phyloP scores from a whole-genome alignment of 1,140 invertebrate species.

The Leptinotarsa lineolata region DNA sequence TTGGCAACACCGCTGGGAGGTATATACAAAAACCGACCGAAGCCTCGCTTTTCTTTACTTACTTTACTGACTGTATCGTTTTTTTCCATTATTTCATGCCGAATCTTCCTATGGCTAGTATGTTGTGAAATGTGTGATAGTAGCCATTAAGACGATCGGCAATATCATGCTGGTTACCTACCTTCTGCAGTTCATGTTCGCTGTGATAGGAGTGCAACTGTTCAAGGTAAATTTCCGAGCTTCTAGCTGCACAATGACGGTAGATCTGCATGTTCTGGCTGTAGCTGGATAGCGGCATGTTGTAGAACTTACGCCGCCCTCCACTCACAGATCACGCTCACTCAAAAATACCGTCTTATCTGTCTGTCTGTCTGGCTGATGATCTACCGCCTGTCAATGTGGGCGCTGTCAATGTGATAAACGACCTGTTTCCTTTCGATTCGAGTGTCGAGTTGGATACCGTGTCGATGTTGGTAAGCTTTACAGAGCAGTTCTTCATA shows the following conservation, averaged over 20 bases:
- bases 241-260: conserved; percentile 48
- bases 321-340: conserved; percentile 46
- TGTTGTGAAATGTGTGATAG: conserved; percentile 98
- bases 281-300: conserved; percentile 46
- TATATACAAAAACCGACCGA: conserved; percentile 36
- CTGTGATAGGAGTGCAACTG: conserved; percentile 99
- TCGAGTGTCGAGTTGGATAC: conserved; percentile 8
- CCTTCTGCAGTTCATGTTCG: conserved; percentile 99
- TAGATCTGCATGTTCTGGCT: conserved; percentile 54
- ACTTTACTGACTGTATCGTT: conserved; percentile 50
- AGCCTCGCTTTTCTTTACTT: conserved; percentile 34
- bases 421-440: conserved; percentile 9
- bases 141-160: conserved; percentile 98
- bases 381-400: conserved; percentile 45
- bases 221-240: conserved; percentile 85
- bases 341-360: conserved; percentile 23
- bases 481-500: conserved; percentile 28
- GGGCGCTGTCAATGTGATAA: conserved; percentile 44
- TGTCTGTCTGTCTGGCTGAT: conserved; percentile 40
- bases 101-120: conserved; percentile 69
- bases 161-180: conserved; percentile 99
- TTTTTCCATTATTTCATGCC: conserved; percentile 51
- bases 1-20: conserved; percentile 30
- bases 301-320: conserved; percentile 31
- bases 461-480: conserved; percentile 46